phyloP scores from a whole-genome alignment of 2,888 invertebrate species.

The Coleophora flavipennella region DNA sequence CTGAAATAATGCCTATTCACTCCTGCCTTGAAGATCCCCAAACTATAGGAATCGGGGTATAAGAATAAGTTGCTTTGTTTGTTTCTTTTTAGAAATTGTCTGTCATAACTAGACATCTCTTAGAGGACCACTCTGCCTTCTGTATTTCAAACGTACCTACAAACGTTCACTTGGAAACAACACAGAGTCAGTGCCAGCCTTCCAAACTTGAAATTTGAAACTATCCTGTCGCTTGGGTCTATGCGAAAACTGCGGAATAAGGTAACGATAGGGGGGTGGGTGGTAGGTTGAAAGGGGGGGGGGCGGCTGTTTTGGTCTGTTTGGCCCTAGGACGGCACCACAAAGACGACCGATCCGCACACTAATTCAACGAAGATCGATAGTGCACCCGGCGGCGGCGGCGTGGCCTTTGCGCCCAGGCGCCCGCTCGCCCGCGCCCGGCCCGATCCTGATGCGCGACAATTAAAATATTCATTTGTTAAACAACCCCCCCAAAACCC shows the following conservation, averaged over 20 bases:
- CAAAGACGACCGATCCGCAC: constrained; percentile 71
- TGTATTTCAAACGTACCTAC: too few relatives aligned
- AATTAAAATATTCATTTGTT: constrained; percentile 48
- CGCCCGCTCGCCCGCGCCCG: constrained; percentile 16
- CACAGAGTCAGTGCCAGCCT: not conserved
- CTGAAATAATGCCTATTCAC: too few relatives aligned
- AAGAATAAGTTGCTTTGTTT: too few relatives aligned
- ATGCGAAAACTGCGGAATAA: constrained; percentile 39
- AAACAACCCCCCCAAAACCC: too few relatives aligned
- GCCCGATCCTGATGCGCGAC: constrained; percentile 25
- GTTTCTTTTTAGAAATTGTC: too few relatives aligned
- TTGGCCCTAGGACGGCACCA: constrained; percentile 66
- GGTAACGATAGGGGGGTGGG: constrained; percentile 45
- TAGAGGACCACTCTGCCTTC: too few relatives aligned
- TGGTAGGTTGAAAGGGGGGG: constrained; percentile 30
- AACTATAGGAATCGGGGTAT: too few relatives aligned
- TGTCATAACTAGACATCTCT: too few relatives aligned
- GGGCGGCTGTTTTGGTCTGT: constrained; percentile 70
- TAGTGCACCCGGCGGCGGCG: constrained; percentile 64
- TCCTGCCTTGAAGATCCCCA: too few relatives aligned
- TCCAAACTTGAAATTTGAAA: constrained; percentile 7
- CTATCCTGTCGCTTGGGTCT: constrained; percentile 30
- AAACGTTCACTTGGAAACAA: too few relatives aligned
- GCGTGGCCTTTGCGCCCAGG: constrained; percentile 60
- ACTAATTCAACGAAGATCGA: constrained; percentile 72